Evolutionary conservation across 1,140 invertebrate species (phyloP), one percentile per base, ranked within the genome.

Genomic region (Trichoplusia ni): DNA sequence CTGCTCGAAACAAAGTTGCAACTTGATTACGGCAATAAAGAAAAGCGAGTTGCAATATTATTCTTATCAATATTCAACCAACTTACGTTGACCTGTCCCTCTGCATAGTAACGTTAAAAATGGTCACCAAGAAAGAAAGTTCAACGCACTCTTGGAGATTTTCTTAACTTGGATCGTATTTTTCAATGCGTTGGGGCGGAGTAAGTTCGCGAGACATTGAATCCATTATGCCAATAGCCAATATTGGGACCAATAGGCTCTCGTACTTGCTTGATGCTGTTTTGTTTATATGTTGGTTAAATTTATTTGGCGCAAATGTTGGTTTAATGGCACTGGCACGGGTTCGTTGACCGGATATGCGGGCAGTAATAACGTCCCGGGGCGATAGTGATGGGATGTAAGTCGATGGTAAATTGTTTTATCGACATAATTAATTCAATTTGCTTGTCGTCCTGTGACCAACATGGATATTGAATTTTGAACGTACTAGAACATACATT

Each of bases 321-420:
- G 38, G 38, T 16, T 23, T 23, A 35, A 23, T 46, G 46, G 14
- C 14, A n/a, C 25, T 14, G 38, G 21, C 31, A 33, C 8, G 53
- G 42, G 73, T 67, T 73, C 75, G 51, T 67, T 74, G 77, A 72
- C 73, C 75, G 73, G 71, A 67, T 54, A 72, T 80, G 67, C 74
- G 70, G 76, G 71, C 54, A 66, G 67, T 75, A 71, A 77, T 81
- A 64, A 63, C 65, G 63, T 64, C 73, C 76, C 47, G 69, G 58
- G 31, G 71, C 58, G 61, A 37, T 35, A 37, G 73, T 63, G 53
- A 38, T 19, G 18, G 38, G 37, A 62, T 16, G 19, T 56, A 25
- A 54, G 31, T 38, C 33, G 51, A 69, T 63, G 18, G 16, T 56
- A 56, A 53, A 60, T 69, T 35, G 61, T 60, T 54, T 54, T 71